Percentiles rank a stretch among this genome's conserved stretches.
Conservation (phyloP, 2,113 vertebrate species). For the Sinocyclocheilus anophthalmus region DNA sequence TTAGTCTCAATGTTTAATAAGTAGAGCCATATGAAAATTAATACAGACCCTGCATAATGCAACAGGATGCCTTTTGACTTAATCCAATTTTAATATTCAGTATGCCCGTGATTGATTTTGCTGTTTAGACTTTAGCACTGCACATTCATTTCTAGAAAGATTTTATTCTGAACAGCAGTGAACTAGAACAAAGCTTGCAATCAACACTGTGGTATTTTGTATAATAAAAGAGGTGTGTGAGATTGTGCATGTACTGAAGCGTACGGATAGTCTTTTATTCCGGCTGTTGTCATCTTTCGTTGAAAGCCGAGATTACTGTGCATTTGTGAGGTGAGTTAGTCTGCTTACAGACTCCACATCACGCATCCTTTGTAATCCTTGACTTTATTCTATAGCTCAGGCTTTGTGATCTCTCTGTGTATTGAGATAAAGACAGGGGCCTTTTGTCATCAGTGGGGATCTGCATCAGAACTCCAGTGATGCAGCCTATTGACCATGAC, state of each 20-base stretch:
- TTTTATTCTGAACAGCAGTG: not conserved
- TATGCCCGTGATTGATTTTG: not conserved
- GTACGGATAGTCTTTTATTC: not conserved
- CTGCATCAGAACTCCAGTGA: not conserved
- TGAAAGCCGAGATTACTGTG: slow-evolving; percentile 25
- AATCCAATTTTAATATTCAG: not conserved
- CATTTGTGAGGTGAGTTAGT: slow-evolving; percentile 33
- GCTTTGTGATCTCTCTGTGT: slow-evolving; percentile 24
- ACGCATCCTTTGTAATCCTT: slow-evolving; percentile 22
- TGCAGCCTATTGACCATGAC: not conserved
- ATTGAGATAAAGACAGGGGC: slow-evolving; percentile 11
- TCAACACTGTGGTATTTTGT: slow-evolving; percentile 19
- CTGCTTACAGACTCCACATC: slow-evolving; percentile 27
- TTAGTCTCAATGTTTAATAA: not conserved
- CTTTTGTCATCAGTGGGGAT: not conserved
- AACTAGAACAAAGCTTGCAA: slow-evolving; percentile 4
- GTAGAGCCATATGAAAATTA: not conserved
- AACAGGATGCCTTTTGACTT: slow-evolving; percentile 2
- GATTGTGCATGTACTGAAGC: not conserved
- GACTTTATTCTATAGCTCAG: not conserved
- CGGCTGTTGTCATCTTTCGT: not conserved
- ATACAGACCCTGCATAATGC: slow-evolving; percentile 13
- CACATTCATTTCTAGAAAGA: not conserved
- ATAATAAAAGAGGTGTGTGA: not conserved
- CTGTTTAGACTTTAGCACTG: not conserved